Percentiles rank a stretch among this genome's conserved stretches.
Evolutionary conservation across 2,113 vertebrate species (phyloP).

Genomic region (Chiloscyllium plagiosum): DNA sequence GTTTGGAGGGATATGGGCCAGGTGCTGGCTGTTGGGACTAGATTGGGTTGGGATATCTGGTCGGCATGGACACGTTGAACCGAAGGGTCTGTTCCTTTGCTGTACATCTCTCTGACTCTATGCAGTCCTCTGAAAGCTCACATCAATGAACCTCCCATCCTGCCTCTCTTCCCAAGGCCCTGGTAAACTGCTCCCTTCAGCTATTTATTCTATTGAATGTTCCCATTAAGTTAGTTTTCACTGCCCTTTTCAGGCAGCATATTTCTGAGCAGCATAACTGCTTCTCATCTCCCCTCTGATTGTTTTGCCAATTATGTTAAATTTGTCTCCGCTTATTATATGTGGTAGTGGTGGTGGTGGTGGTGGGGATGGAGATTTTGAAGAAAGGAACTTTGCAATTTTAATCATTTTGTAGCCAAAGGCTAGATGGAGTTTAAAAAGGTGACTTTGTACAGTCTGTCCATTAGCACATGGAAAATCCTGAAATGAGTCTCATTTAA

Average conservation of each 20-base stretch:
- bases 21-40: no score
- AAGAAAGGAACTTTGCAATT: background rate
- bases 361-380: background rate
- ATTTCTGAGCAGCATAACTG: background rate
- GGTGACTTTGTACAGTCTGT: background rate
- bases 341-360: no score
- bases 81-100: no score
- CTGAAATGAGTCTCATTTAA: background rate
- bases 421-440: background rate
- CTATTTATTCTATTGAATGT: background rate
- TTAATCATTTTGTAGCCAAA: background rate
- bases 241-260: background rate
- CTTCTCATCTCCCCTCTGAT: background rate
- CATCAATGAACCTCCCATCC: background rate
- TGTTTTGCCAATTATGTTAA: background rate
- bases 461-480: no score
- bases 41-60: no score
- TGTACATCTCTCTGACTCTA: no score
- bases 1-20: no score
- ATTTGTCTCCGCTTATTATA: background rate
- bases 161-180: background rate
- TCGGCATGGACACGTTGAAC: no score
- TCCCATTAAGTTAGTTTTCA: background rate
- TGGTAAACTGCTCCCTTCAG: background rate
- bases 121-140: background rate